A percentile compares a stretch with the other conserved stretches of the same genome.
Conservation (phyloP, 2,888 invertebrate genomes). For the Dasysyrphus tricinctus region DNA sequence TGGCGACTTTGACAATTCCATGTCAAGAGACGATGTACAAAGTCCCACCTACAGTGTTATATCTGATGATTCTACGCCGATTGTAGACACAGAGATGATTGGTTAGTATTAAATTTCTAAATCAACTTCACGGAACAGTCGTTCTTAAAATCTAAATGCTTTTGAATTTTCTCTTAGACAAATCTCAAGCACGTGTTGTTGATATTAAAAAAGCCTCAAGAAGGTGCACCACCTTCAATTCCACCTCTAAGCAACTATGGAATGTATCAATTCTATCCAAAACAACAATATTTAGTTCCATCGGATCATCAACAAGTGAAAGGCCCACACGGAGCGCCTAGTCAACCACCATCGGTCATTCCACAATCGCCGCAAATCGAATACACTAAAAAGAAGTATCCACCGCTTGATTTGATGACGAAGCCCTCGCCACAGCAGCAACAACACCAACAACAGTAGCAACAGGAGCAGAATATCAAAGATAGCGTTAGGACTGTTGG, state of each 20-base stretch:
- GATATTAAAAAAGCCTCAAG: constrained; percentile 86
- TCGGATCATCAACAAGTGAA: constrained; percentile 84
- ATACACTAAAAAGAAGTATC: constrained; percentile 84
- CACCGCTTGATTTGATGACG: constrained; percentile 84
- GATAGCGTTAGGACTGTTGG: constrained; percentile 48
- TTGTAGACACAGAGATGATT: constrained; percentile 87
- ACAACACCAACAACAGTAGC: constrained; percentile 79
- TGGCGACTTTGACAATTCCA: constrained; percentile 83
- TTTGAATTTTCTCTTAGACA: too few relatives aligned
- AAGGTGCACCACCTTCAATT: constrained; percentile 86
- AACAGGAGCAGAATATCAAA: constrained; percentile 76
- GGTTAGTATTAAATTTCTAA: too few relatives aligned
- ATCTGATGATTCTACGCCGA: constrained; percentile 95
- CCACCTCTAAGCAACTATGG: constrained; percentile 88
- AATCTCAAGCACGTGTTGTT: constrained; percentile 82
- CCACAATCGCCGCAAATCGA: too few relatives aligned
- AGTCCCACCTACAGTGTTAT: constrained; percentile 99
- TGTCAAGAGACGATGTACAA: constrained; percentile 89
- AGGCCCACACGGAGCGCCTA: constrained; percentile 81
- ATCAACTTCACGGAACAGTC: too few relatives aligned
- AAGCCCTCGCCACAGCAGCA: constrained; percentile 83
- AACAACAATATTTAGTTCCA: constrained; percentile 92
- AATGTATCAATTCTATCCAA: constrained; percentile 94
- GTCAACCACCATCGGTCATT: too few relatives aligned
- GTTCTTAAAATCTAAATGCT: too few relatives aligned